phyloP scores from a whole-genome alignment of 35 echinoderm and acorn worm species.

The Holothuria glaberrima region DNA sequence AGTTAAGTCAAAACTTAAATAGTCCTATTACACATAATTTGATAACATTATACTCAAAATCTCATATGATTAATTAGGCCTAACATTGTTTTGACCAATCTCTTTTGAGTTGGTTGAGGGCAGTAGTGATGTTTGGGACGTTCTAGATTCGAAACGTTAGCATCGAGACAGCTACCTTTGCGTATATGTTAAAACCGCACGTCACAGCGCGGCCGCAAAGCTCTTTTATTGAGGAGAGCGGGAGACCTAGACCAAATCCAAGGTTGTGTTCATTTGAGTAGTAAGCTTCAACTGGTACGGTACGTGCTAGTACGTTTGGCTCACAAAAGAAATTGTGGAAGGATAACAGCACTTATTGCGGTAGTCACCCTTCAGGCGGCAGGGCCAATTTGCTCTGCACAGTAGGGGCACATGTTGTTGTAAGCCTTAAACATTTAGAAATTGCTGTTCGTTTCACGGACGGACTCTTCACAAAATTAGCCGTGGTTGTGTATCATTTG shows the following conservation, averaged over 20 bases:
- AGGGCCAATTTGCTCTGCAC: slow-evolving; percentile 47
- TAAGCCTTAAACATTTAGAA: slow-evolving; percentile 38
- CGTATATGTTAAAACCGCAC: slow-evolving; percentile 1
- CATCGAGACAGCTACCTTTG: slow-evolving; percentile 25
- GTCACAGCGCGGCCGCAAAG: slow-evolving; percentile 48
- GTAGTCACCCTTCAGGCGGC: slow-evolving; percentile 38
- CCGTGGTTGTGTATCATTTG: too few species aligned
- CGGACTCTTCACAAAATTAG: too few species aligned
- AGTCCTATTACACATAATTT: too few species aligned
- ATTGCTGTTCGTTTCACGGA: too few species aligned
- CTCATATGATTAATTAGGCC: too few species aligned
- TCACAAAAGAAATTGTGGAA: slow-evolving; percentile 35
- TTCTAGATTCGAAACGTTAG: too few species aligned
- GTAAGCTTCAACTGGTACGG: background rate
- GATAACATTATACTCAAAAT: too few species aligned
- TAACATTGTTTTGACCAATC: too few species aligned
- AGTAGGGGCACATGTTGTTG: slow-evolving; percentile 45
- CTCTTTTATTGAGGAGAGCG: slow-evolving; percentile 48
- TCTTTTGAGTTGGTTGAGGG: too few species aligned
- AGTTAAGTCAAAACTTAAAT: too few species aligned
- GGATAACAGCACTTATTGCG: background rate
- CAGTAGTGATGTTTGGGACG: too few species aligned
- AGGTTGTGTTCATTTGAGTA: slow-evolving; percentile 14
- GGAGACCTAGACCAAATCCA: slow-evolving; percentile 21
- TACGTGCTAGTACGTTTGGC: background rate